Evolutionary conservation across 2,888 invertebrate genomes (phyloP).

Genomic region (Phaonia tiefii): DNA sequence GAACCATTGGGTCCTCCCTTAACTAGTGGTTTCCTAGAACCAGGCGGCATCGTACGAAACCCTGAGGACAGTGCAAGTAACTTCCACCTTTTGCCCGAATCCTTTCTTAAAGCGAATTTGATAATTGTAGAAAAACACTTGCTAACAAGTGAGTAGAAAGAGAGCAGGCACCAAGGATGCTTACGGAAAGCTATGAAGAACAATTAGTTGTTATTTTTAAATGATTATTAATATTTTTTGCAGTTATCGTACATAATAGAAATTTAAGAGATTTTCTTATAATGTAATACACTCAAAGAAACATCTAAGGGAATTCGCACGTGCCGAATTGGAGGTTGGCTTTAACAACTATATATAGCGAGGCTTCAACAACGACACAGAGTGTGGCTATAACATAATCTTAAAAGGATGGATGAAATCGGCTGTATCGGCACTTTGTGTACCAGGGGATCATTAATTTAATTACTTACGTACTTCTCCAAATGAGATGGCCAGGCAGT

Average conservation of each 20-base stretch:
- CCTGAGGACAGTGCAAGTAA: slow-evolving; percentile 8
- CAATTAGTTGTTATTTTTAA: slow-evolving; percentile 29
- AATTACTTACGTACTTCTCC: no score
- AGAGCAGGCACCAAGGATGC: background rate
- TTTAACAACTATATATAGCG: no score
- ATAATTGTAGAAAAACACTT: slow-evolving; percentile 34
- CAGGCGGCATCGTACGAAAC: background rate
- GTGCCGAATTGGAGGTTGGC: no score
- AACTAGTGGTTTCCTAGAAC: slow-evolving; percentile 6
- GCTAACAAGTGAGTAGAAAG: background rate
- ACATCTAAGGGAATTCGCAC: no score
- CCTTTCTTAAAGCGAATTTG: background rate
- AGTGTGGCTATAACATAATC: no score
- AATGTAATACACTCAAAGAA: slow-evolving; percentile 1
- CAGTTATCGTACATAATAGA: background rate
- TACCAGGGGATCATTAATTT: no score
- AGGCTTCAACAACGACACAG: no score
- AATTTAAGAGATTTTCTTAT: background rate
- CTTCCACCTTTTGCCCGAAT: slow-evolving; percentile 33
- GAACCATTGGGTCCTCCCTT: background rate
- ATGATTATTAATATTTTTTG: slow-evolving; percentile 23
- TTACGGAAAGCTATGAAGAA: slow-evolving; percentile 15
- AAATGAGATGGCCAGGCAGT: no score
- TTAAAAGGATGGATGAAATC: no score
- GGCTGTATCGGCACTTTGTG: no score